Evolutionary conservation across 2,888 invertebrate genomes (phyloP), one percentile per base, ranked within the genome.

Genomic region (Campoplex capitator): DNA sequence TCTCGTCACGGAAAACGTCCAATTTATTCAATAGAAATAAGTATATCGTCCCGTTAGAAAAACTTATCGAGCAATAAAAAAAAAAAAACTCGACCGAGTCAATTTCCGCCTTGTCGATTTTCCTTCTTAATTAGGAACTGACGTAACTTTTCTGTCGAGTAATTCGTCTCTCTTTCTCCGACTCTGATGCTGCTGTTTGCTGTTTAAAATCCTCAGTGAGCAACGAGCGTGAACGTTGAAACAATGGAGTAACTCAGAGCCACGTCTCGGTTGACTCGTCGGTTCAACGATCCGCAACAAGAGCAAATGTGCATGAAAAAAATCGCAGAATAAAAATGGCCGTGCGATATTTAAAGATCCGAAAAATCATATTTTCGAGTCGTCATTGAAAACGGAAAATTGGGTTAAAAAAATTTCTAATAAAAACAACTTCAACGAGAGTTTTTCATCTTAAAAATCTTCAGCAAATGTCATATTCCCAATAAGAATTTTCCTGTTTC

Each of bases 221-320:
- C 85, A 88, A 81, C 68, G 84, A 88, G 84, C 79, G 85, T 80
- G 75, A 89, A 88, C 80, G 84, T 23, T 77, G 87, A 89, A 91
- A 91, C 89, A 91, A 91, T 89, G 88, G 88, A 85, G 73, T 51
- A 56, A 45, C 75, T 82, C 42, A 45, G 81, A 42, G 68, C 65
- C 73, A 83, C 87, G 90, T 91, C 87, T 89, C 90, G 90, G 89
- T 87, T 88, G 91, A 90, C 88, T 92, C 81, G 88, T 58, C 48
- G 87, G 84, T 89, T 89, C 91, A 91, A 91, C 88, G 91, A 92
- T 91, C 92, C 92, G 85, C 90, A 83, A 68, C 90, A 83, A 68
- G 73, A 85, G 68, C 56, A 80, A 82, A 67, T 73, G 78, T 70
- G 51, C 80, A 45, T 16, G 71, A 35, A 62, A 45, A 45, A 51